These are phyloP conservation scores for Drosophila lacicola DNA, from an alignment of 2,888 invertebrate species.

Conservation along the genomic window DNA sequence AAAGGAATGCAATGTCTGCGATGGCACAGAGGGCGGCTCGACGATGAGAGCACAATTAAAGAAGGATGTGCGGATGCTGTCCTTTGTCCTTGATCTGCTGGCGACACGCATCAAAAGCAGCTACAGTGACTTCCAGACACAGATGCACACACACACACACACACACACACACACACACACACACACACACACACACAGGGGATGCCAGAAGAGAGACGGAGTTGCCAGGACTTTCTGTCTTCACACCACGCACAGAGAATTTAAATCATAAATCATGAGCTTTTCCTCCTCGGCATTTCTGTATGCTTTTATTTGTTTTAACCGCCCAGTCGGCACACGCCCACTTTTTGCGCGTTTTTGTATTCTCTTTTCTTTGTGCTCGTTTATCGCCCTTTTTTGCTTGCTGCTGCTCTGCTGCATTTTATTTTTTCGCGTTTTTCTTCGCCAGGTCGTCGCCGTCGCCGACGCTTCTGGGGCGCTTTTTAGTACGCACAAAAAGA, in stretches of 20 bases:
- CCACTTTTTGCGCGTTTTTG: slow-evolving; percentile 27
- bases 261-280: slow-evolving; percentile 84
- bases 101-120: slow-evolving; percentile 68
- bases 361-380: slow-evolving; percentile 32
- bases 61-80: slow-evolving; percentile 58
- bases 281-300: slow-evolving; percentile 80
- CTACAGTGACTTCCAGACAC: slow-evolving; percentile 54
- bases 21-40: slow-evolving; percentile 20
- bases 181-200: slow-evolving; percentile 19
- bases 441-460: slow-evolving; percentile 53
- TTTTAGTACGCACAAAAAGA: slow-evolving; percentile 80
- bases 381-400: slow-evolving; percentile 31
- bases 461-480: slow-evolving; percentile 66
- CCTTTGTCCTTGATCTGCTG: slow-evolving; percentile 45
- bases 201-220: slow-evolving; percentile 22
- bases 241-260: slow-evolving; percentile 75
- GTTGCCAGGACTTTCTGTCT: slow-evolving; percentile 49
- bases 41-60: slow-evolving; percentile 65
- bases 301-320: slow-evolving; percentile 47
- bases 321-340: slow-evolving; percentile 3
- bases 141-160: slow-evolving; percentile 22
- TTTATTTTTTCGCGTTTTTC: slow-evolving; percentile 78
- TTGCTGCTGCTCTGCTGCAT: slow-evolving; percentile 56
- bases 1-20: slow-evolving; percentile 31
- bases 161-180: slow-evolving; percentile 13